These are phyloP conservation scores for Eidolon dupreanum DNA, from an alignment of 2,797 vertebrate species.

Conservation along the genomic window DNA sequence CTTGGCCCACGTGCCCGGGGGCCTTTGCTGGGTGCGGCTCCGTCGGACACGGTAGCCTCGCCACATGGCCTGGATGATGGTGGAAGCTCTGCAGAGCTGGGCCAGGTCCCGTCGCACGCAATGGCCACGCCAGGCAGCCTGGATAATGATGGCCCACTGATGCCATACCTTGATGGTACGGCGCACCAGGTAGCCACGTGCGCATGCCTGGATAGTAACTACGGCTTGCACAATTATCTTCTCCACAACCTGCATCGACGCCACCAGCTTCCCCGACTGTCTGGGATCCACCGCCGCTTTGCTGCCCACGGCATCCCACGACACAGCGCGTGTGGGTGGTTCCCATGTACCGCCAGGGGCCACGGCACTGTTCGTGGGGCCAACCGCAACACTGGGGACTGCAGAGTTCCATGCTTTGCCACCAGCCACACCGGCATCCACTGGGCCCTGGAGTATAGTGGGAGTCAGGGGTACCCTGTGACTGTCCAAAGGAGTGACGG, in stretches of 20 bases:
- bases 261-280: not conserved
- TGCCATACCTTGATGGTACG: slow-evolving; percentile 38
- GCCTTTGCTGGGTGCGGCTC: fast-evolving
- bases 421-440: not conserved
- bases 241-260: not conserved
- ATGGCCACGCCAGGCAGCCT: slow-evolving; percentile 62
- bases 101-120: not conserved
- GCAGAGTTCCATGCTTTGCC: not conserved
- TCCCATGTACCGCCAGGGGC: fast-evolving
- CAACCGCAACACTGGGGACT: not conserved
- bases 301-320: fast-evolving
- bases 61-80: slow-evolving; percentile 66
- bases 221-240: not conserved
- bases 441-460: slow-evolving; percentile 44
- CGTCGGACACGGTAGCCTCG: slow-evolving; percentile 30
- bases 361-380: not conserved
- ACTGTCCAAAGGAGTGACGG: not conserved
- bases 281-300: not conserved
- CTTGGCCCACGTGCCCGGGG: fast-evolving
- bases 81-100: not conserved
- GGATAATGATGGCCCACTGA: slow-evolving; percentile 60
- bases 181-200: slow-evolving; percentile 65
- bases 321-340: not conserved
- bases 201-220: slow-evolving; percentile 8
- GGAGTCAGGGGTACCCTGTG: not conserved